Conservation (phyloP, 2,113 vertebrate genomes). For the Loxodonta africana region DNA sequence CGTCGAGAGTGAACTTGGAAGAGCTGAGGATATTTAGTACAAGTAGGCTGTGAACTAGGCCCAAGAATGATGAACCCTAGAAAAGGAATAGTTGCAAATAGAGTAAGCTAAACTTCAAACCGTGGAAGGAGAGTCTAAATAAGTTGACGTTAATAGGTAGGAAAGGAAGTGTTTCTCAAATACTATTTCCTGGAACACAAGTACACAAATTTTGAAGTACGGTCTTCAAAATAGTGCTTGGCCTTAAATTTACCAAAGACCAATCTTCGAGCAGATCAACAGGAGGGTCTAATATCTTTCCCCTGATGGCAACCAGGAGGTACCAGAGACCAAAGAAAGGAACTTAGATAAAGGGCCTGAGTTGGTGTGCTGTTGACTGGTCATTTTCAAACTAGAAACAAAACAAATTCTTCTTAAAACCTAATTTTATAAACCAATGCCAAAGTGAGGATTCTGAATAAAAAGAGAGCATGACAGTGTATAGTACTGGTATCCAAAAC, state of each 20-base stretch:
- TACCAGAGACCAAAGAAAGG: neutral
- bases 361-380: neutral
- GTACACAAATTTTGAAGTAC: neutral
- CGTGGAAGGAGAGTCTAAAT: neutral
- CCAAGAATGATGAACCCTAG: neutral
- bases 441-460: slow-evolving; percentile 21
- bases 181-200: neutral
- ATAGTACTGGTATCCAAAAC: slow-evolving; percentile 15
- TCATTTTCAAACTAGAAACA: slow-evolving; percentile 33
- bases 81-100: neutral
- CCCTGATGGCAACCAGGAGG: neutral
- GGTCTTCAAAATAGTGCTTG: neutral
- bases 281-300: neutral
- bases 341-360: neutral
- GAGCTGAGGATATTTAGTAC: neutral
- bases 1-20: neutral
- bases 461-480: neutral
- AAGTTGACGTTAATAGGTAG: neutral
- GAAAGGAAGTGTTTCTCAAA: neutral
- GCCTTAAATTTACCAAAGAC: neutral
- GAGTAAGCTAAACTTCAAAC: neutral
- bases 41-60: neutral
- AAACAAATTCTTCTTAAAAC: slow-evolving; percentile 31
- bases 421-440: neutral
- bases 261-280: neutral